Evolutionary conservation across 2,113 vertebrate genomes (phyloP).

Genomic region (Hydropotes inermis): DNA sequence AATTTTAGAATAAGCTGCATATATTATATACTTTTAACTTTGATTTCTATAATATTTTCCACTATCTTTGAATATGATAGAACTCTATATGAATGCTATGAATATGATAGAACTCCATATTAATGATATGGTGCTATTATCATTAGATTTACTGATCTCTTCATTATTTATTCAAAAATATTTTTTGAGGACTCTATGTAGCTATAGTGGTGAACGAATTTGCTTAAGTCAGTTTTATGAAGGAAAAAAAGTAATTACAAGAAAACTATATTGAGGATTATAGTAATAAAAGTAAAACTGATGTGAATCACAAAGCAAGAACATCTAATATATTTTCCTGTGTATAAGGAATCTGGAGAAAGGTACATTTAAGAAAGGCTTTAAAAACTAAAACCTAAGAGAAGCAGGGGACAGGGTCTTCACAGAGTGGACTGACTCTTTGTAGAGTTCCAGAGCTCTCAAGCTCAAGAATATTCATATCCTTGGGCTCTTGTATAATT

Average conservation of each 20-base stretch:
- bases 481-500: background rate
- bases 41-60: background rate
- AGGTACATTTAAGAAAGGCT: background rate
- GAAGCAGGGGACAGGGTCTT: background rate
- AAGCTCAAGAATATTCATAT: too few relatives aligned
- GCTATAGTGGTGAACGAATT: background rate
- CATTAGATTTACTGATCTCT: background rate
- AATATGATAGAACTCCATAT: background rate
- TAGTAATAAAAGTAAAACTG: background rate
- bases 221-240: background rate
- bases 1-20: background rate
- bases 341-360: background rate
- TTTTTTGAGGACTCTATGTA: background rate
- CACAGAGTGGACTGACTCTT: background rate
- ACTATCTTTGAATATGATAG: background rate
- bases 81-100: background rate
- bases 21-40: background rate
- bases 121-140: background rate
- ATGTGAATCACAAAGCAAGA: background rate
- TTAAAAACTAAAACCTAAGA: background rate
- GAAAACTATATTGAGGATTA: background rate
- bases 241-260: background rate
- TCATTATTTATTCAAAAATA: background rate
- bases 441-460: background rate
- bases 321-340: background rate